phyloP scores from a whole-genome alignment of 2,113 vertebrate species.

The Centropristis striata region DNA sequence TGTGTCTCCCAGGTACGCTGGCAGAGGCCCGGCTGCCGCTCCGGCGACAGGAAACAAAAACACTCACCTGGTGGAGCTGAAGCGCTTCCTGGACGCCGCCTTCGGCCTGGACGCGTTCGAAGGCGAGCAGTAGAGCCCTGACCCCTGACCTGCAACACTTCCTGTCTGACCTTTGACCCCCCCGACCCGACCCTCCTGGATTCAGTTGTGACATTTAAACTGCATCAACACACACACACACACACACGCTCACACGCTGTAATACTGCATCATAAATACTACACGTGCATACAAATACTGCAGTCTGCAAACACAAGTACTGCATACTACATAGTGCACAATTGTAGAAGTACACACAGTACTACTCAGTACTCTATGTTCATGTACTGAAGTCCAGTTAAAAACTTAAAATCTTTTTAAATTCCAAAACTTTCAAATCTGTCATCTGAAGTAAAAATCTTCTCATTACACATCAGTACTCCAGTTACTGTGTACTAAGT shows the following conservation, averaged over 20 bases:
- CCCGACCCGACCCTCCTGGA: neutral
- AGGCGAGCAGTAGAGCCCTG: slow-evolving; percentile 83
- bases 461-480: too few relatives aligned
- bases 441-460: too few relatives aligned
- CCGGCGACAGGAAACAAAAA: slow-evolving; percentile 98
- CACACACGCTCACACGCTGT: slow-evolving; percentile 26
- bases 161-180: slow-evolving; percentile 22
- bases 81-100: slow-evolving; percentile 92
- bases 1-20: slow-evolving; percentile 89
- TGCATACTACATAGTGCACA: too few relatives aligned
- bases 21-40: slow-evolving; percentile 92
- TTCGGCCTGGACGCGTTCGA: slow-evolving; percentile 92
- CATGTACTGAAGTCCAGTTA: too few relatives aligned
- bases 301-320: neutral
- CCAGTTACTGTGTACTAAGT: too few relatives aligned
- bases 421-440: too few relatives aligned
- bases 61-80: slow-evolving; percentile 92
- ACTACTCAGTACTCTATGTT: too few relatives aligned
- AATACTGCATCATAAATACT: too few relatives aligned
- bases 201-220: neutral
- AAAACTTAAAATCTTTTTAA: too few relatives aligned
- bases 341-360: too few relatives aligned
- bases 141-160: slow-evolving; percentile 25
- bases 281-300: neutral
- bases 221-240: slow-evolving; percentile 24